phyloP scores from a whole-genome alignment of 2,113 vertebrate species.

The Budorcas taxicolor region DNA sequence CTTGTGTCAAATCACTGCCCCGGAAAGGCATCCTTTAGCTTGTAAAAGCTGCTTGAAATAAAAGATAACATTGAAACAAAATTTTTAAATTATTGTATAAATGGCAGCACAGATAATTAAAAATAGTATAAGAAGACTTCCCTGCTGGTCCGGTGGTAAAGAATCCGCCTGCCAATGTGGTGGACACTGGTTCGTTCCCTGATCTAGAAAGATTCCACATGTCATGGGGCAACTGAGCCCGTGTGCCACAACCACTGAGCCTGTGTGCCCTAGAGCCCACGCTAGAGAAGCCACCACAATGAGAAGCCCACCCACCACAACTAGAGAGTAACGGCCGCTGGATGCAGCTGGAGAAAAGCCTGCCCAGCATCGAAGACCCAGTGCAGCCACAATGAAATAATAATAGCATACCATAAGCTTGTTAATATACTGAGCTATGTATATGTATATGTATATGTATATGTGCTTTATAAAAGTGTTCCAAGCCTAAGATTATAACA shows the following conservation, averaged over 20 bases:
- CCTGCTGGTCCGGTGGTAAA: not conserved
- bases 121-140: not conserved
- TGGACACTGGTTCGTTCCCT: not conserved
- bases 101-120: not conserved
- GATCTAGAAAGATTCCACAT: not conserved
- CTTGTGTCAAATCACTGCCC: not conserved
- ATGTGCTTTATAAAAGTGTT: not conserved
- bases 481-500: not conserved
- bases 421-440: not conserved
- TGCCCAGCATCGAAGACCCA: not conserved
- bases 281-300: not conserved
- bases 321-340: accelerated
- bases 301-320: not conserved
- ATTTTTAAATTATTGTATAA: not conserved
- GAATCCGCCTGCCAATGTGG: not conserved
- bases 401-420: not conserved
- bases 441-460: not conserved
- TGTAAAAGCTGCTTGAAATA: not conserved
- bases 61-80: not conserved
- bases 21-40: not conserved
- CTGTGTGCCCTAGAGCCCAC: not conserved
- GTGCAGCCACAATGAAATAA: not conserved
- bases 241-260: not conserved
- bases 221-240: not conserved
- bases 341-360: not conserved